Evolutionary conservation across 2,797 vertebrate genomes (phyloP), one percentile per base, ranked within the genome.

Genomic region (Enteromius argenteus): DNA sequence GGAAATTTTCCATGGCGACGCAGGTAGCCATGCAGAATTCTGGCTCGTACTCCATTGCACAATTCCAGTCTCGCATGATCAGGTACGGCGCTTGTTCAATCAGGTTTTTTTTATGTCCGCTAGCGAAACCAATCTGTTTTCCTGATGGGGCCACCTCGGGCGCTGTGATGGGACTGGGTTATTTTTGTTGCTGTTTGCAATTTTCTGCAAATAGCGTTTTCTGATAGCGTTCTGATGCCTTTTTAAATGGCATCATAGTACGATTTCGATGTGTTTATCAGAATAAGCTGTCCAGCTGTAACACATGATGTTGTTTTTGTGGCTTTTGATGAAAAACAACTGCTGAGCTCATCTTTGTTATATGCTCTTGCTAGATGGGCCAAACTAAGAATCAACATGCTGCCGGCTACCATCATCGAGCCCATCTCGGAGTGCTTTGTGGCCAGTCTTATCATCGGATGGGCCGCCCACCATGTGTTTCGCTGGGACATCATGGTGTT

Each of bases 401-500:
- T 99, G 44, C 98, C 98, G 11, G 97, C 95, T 67, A 99, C 98
- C 5, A 96, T 99, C 84, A 95, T 97, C 86, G 98, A 99, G 88
- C 98, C 98, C 3, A 96, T 99, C 85, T 99, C 98, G 0, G 98
- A 99, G 92, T 99, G 98, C 88, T 99, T 99, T 88, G 95, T 99
- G 89, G 97, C 98, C 64, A 98, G 97, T 89, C 96, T 99, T 75
- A 97, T 99, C 91, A 99, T 99, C 71, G 97, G 98, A 90, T 99
- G 98, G 98, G 96, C 98, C 0, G 97, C 96, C 10, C 97, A 99
- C 91, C 93, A 98, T 37, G 92, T 98, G 5, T 99, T 99, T 93
- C 96, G 96, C 93, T 99, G 98, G 97, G 98, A 99, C 91, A 98
- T 99, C 92, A 97, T 99, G 97, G 97, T 98, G 21, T 99, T 99